Conservation (phyloP, 1,140 invertebrate genomes). For the Drosophila ercepeae region DNA sequence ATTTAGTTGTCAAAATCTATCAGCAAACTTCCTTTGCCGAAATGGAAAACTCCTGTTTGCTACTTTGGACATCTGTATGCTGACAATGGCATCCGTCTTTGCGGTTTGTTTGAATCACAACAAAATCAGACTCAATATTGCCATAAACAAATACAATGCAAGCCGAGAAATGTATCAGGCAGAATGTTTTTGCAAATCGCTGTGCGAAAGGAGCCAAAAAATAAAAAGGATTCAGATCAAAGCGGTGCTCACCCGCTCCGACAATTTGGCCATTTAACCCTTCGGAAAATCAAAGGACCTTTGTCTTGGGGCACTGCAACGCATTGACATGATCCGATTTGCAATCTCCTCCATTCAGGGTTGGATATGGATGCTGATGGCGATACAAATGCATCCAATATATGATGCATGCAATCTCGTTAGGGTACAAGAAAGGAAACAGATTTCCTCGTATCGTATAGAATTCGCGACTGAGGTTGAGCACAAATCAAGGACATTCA, state of each 20-base stretch:
- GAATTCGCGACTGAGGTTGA: neutral
- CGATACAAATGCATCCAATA: slow-evolving; percentile 15
- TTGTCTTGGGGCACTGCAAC: slow-evolving; percentile 50
- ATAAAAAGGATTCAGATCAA: slow-evolving; percentile 43
- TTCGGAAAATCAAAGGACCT: slow-evolving; percentile 52
- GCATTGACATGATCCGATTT: slow-evolving; percentile 75
- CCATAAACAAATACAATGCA: slow-evolving; percentile 57
- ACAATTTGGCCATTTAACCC: slow-evolving; percentile 64
- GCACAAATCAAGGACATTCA: slow-evolving; percentile 28
- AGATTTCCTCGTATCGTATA: slow-evolving; percentile 13
- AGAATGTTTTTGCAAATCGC: slow-evolving; percentile 38
- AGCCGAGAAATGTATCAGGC: slow-evolving; percentile 16
- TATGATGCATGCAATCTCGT: slow-evolving; percentile 32
- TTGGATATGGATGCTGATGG: slow-evolving; percentile 27
- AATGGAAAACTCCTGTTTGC: slow-evolving; percentile 9
- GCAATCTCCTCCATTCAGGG: slow-evolving; percentile 23
- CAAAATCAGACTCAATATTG: slow-evolving; percentile 48
- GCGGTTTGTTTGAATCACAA: slow-evolving; percentile 50
- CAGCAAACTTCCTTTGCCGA: slow-evolving; percentile 13
- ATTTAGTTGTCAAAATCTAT: slow-evolving; percentile 41
- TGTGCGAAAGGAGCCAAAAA: slow-evolving; percentile 47
- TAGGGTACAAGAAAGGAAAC: slow-evolving; percentile 9
- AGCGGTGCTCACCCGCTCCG: slow-evolving; percentile 30
- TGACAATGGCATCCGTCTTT: slow-evolving; percentile 33
- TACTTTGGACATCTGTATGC: slow-evolving; percentile 7